Conservation (phyloP, 2,113 vertebrate species). For the Epinephelus fuscoguttatus region DNA sequence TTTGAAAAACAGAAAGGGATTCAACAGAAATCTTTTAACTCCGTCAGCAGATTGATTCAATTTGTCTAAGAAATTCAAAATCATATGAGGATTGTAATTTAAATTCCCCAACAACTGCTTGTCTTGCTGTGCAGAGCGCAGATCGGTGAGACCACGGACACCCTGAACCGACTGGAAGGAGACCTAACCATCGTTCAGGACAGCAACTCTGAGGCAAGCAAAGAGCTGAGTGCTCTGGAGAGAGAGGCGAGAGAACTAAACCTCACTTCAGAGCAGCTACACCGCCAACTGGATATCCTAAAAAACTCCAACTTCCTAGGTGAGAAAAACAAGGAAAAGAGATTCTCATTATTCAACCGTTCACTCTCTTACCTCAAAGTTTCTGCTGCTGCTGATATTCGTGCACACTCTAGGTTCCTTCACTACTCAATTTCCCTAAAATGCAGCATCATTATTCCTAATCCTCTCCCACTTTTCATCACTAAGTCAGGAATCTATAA, state of each 20-base stretch:
- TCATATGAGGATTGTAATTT: neutral
- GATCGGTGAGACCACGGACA: constrained; percentile 91
- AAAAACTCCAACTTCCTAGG: constrained; percentile 97
- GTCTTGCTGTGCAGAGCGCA: constrained; percentile 79
- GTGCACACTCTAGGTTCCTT: neutral
- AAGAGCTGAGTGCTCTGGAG: constrained; percentile 89
- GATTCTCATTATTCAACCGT: neutral
- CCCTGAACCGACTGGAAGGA: constrained; percentile 90
- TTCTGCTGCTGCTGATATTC: neutral
- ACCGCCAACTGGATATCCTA: constrained; percentile 89
- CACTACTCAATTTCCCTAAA: neutral
- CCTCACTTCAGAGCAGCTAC: constrained; percentile 89
- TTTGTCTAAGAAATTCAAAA: neutral
- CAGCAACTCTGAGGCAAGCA: constrained; percentile 92
- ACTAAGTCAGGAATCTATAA: neutral
- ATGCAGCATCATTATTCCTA: neutral
- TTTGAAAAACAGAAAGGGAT: neutral
- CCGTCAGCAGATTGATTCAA: neutral
- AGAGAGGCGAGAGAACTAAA: constrained; percentile 90
- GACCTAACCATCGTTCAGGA: constrained; percentile 92
- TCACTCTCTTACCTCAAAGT: neutral
- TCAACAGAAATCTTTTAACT: neutral
- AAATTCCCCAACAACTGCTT: neutral
- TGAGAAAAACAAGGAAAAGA: constrained; percentile 65
- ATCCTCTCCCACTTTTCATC: neutral